Conservation (phyloP, 92 coral and sea anemone genomes). For the Pocillopora meandrina region DNA sequence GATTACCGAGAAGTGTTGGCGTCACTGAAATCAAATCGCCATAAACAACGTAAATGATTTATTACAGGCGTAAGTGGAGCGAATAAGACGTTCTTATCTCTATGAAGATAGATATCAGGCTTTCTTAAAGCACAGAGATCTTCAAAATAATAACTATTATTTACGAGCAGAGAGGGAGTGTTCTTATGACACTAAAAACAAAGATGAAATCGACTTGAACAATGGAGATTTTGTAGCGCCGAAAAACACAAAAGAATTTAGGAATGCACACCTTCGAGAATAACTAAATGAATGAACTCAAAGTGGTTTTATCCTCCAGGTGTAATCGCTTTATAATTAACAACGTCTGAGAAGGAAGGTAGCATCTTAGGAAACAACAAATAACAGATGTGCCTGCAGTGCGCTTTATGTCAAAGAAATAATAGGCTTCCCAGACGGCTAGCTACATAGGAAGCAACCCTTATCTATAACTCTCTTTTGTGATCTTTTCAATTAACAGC, state of each 20-base stretch:
- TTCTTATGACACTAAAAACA: neutral
- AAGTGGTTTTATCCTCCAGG: neutral
- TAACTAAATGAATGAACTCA: neutral
- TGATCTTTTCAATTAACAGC: neutral
- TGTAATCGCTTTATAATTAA: constrained; percentile 9
- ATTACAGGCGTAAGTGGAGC: neutral
- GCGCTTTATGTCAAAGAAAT: neutral
- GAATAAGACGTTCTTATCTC: constrained; percentile 8
- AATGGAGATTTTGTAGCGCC: neutral
- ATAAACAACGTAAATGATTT: constrained; percentile 16
- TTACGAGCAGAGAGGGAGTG: neutral
- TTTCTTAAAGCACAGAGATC: neutral
- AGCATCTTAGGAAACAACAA: neutral
- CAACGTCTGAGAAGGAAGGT: constrained; percentile 8
- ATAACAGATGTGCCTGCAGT: neutral
- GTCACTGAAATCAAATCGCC: neutral
- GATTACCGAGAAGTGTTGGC: neutral
- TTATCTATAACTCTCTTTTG: neutral
- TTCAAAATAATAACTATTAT: neutral
- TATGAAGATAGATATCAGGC: neutral
- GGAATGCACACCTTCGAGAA: no score
- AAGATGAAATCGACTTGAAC: neutral
- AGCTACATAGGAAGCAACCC: neutral
- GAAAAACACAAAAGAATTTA: no score
- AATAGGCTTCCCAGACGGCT: neutral